Base-by-base conservation (phyloP, 2,888 invertebrate genomes). In the Lissonota sp. region DNA sequence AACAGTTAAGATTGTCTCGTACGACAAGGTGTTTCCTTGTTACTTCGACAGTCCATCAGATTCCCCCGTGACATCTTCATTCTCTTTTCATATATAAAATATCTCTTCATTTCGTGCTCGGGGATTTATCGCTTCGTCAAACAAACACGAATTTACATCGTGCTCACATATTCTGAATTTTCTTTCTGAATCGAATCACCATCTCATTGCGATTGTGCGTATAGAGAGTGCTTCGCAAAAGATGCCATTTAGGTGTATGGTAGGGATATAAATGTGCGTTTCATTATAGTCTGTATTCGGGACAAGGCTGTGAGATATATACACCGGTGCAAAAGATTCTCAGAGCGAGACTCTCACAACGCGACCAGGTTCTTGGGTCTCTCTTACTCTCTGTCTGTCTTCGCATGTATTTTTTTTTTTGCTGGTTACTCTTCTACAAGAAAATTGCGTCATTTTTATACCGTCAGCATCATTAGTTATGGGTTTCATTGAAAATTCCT, bases 291-390 rank as follows among this genome's bases (percentile, higher is more conserved):
- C 76, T 69, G 71, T 67, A 80, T 80, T 80, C 80, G 72, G 80
- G 80, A 80, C 80, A 80, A 80, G 80, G 80, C 64, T 80, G 80
- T 71, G 66, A 67, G n/a, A n/a, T n/a, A n/a, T n/a, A n/a, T n/a
- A n/a, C 39, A 37, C 53, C 71, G 64, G 46, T 60, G 53, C 14
- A 44, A 80, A 76, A 72, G 49, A 64, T 64, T 75, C 70, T 76
- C 55, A 46, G 70, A 78, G 72, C 71, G 42, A 37, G 46, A 64
- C 63, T 71, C 70, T 53, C 74, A 37, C 63, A 60, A 62, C 51
- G 42, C 53, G 26, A 55, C 46, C 12, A 64, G 26, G 40, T 55
- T 44, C 79, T 57, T 63, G 74, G 70, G 64, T 16, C 63, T 70
- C 58, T 64, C 44, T 64, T 53, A 26, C 26, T 26, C 26, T 26